These are phyloP conservation scores for Triplophysa siluroides DNA, from an alignment of 2,113 vertebrate genomes.

Conservation along the genomic window DNA sequence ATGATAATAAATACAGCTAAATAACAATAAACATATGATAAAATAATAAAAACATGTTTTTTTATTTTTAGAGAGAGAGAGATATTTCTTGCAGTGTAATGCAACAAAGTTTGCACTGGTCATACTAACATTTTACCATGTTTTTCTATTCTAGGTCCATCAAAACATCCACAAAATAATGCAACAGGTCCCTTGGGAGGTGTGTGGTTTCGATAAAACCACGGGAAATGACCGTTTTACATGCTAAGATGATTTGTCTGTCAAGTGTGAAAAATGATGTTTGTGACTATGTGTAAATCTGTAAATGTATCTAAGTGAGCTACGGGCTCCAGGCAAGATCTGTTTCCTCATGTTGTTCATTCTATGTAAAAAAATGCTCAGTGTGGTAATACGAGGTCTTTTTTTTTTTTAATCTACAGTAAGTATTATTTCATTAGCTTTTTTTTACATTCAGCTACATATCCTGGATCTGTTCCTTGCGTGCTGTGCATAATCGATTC, in stretches of 20 bases:
- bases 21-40: too few species aligned
- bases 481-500: background rate
- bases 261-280: slow-evolving; percentile 4
- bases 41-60: too few species aligned
- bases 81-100: too few species aligned
- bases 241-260: slow-evolving; percentile 9
- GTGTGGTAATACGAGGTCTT: background rate
- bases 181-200: background rate
- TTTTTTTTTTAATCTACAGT: background rate
- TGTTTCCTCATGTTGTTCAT: background rate
- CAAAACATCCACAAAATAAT: background rate
- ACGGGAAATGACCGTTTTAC: background rate
- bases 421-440: background rate
- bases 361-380: background rate
- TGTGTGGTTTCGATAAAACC: background rate
- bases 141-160: slow-evolving; percentile 23
- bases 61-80: too few species aligned
- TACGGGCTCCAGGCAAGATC: background rate
- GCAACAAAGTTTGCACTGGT: too few species aligned
- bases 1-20: too few species aligned
- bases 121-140: background rate
- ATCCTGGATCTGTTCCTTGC: background rate
- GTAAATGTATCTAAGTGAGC: background rate
- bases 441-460: background rate
- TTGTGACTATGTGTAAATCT: slow-evolving; percentile 11